Conservation (phyloP, 30 jellyfish, hydroid and myxozoan genomes). For the Sanderia malayensis region DNA sequence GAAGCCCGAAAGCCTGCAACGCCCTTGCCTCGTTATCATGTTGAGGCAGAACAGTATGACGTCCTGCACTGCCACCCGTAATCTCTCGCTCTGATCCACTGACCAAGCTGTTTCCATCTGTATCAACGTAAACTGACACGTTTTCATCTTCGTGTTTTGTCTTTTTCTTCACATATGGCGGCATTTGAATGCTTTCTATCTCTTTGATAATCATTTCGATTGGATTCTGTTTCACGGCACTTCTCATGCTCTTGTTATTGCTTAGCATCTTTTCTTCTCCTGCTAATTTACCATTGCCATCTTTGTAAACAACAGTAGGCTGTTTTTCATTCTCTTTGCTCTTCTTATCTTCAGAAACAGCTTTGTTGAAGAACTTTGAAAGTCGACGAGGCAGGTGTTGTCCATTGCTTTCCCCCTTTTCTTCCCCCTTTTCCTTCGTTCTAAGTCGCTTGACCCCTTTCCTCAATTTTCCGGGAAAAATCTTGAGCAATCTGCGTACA, state of each 20-base stretch:
- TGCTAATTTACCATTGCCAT: background rate
- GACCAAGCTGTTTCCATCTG: background rate
- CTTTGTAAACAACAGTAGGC: background rate
- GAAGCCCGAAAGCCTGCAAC: background rate
- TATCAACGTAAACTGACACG: background rate
- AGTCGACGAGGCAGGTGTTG: background rate
- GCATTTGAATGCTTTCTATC: background rate
- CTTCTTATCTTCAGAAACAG: background rate
- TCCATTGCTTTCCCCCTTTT: background rate
- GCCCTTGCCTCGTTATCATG: no score
- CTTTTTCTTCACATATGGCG: background rate
- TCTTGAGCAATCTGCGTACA: no score
- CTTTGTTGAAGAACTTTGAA: no score
- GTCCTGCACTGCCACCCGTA: background rate
- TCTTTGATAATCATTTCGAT: constrained; percentile 1
- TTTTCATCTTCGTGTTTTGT: background rate
- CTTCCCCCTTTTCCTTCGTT: no score
- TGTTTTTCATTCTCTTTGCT: background rate
- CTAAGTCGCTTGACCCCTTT: no score
- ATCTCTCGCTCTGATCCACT: background rate
- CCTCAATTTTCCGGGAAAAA: no score
- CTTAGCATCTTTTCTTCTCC: background rate
- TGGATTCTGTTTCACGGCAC: background rate
- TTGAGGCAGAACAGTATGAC: background rate
- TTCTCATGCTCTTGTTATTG: no score